Conservation (phyloP, 2,888 invertebrate genomes). For the Salticus scenicus region DNA sequence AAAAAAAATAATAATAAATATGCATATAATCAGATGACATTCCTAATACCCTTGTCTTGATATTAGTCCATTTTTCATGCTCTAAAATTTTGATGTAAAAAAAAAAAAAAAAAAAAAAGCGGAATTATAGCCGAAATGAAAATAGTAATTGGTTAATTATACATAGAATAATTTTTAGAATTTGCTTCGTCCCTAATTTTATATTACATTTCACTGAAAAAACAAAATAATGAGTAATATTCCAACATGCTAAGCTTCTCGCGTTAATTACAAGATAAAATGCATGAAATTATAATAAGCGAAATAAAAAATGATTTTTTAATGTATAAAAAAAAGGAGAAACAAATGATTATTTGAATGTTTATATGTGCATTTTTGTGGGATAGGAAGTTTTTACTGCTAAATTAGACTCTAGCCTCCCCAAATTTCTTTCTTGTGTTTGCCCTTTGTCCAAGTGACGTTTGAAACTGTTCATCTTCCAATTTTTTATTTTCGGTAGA, state of each 20-base stretch:
- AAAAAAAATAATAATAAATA: no score
- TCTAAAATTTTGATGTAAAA: no score
- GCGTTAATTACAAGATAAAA: background rate
- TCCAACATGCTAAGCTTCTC: background rate
- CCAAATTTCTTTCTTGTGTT: background rate
- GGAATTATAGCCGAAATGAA: no score
- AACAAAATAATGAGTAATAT: no score
- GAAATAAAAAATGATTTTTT: background rate
- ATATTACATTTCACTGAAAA: no score
- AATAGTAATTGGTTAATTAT: no score
- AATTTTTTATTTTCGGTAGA: background rate
- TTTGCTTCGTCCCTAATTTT: no score
- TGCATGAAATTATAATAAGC: background rate
- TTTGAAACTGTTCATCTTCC: background rate
- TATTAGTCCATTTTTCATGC: no score
- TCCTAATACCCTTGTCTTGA: no score
- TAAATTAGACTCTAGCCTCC: background rate
- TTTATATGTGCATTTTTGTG: background rate
- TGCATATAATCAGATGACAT: no score
- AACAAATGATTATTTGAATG: background rate
- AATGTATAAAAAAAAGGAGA: background rate
- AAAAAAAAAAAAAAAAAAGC: no score
- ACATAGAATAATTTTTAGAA: no score
- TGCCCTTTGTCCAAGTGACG: background rate
- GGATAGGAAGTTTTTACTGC: background rate